Base-by-base conservation (phyloP, 1,140 invertebrate species). In the Phortica variegata region DNA sequence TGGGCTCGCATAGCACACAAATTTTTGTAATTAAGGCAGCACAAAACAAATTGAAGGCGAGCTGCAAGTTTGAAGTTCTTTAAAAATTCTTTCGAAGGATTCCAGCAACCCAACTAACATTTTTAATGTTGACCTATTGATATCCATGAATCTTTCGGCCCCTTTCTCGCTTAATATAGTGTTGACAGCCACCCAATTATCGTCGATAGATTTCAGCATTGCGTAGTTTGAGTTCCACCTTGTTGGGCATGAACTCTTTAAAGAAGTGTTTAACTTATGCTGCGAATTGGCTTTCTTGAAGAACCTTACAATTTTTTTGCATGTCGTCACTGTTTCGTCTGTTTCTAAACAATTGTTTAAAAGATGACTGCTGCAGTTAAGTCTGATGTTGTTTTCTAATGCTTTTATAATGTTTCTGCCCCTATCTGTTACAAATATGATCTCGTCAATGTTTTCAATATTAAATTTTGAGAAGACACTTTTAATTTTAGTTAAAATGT, bases 321-420 rank as follows among this genome's bases (percentile, higher is more conserved):
- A 26, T 26, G 23, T 26, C 23, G 23, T 26, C 23, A 26, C 23
- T 26, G 23, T 26, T 26, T 26, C 23, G 23, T 26, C 23, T 26
- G 10, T 5, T 26, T 26, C 23, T 41, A 43, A 32, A 12, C 47
- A 49, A 42, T 38, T 47, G 39, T 47, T 45, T 43, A 41, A 43
- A 40, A 46, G 43, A 47, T 47, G 44, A 43, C 50, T 52, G 50
- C 44, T 52, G 44, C 44, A 52, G 33, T 43, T 52, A 44, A 45
- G 48, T 42, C 40, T 52, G 38, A 52, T 47, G 39, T 47, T 43
- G 43, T 52, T 52, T 52, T 52, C 33, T 47, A 52, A 47, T 43
- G 50, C 49, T 52, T 52, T 52, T 52, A 51, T 47, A 3, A 52
- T 52, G 44, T 52, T 52, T 3, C 44, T 47, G 43, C 49, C 44